A percentile compares a stretch with the other conserved stretches of the same genome.
phyloP scores from a whole-genome alignment of 2,113 vertebrate species.

The Heloderma charlesbogerti region DNA sequence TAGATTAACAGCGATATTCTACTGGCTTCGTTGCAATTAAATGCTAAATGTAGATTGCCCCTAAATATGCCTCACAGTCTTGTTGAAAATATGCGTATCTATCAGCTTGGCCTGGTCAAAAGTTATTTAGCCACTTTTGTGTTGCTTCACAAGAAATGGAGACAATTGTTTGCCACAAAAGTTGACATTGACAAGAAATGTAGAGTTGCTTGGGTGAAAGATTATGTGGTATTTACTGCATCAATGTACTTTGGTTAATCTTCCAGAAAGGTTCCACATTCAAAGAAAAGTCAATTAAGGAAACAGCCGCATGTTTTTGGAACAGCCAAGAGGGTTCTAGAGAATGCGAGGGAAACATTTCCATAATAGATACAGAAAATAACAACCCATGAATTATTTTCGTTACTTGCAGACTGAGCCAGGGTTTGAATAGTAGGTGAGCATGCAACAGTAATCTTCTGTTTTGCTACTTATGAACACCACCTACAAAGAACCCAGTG shows the following conservation, averaged over 20 bases:
- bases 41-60: too few relatives aligned
- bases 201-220: slow-evolving; percentile 27
- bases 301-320: not conserved
- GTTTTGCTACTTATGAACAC: not conserved
- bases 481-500: not conserved
- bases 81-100: not conserved
- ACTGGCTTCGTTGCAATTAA: too few relatives aligned
- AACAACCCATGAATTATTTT: slow-evolving; percentile 21
- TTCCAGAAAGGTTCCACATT: slow-evolving; percentile 17
- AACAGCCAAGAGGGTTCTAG: not conserved
- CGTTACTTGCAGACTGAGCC: not conserved
- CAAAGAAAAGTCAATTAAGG: slow-evolving; percentile 27
- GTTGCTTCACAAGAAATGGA: not conserved
- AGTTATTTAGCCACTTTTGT: not conserved
- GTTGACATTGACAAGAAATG: not conserved
- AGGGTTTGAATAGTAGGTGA: not conserved
- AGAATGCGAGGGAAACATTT: slow-evolving; percentile 28
- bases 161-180: slow-evolving; percentile 9
- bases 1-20: too few relatives aligned
- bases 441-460: not conserved
- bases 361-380: not conserved
- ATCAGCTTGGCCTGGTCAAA: not conserved
- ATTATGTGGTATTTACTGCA: slow-evolving; percentile 27
- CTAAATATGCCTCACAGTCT: not conserved
- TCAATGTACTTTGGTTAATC: slow-evolving; percentile 34